Evolutionary conservation across 2,888 invertebrate genomes (phyloP), one percentile per base, ranked within the genome.

Genomic region (Gymnoscelis rufifasciata): DNA sequence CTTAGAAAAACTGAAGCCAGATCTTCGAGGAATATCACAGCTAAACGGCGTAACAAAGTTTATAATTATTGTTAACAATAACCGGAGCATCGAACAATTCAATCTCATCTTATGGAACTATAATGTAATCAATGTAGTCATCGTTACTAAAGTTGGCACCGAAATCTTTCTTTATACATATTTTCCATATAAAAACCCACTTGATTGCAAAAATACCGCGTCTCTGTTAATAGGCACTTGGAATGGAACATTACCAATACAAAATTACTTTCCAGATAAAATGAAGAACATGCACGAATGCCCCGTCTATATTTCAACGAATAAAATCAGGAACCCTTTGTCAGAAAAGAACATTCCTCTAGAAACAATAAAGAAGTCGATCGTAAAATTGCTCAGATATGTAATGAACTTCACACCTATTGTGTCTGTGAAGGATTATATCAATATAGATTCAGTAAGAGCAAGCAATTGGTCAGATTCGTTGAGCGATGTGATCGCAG

Each of bases 391-490:
- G n/a, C 59, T 83, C 1, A 59, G 74, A 35, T 71, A 73, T 10
- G 64, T 68, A 5, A 72, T 83, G 68, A 78, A 83, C 56, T 83
- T 82, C 44, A 81, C 78, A 7, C 68, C 78, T 0, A 73, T 79
- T 28, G 59, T 74, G 15, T 63, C 72, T 1, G 67, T 60, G 0
- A 73, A 71, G 51, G 78, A 80, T 51, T 79, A 77, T 45, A 66
- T 78, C 2, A 78, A 72, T 37, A 74, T 82, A 6, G 79, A 81
- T 55, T 78, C 78, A 0, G 68, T 75, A 49, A 62, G 71, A 4
- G 71, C 75, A 1, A 73, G 69, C 29, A 80, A 78, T 47, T 82
- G 78, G 78, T 77, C 79, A 0, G 73, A 75, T 50, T 79, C 80
- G 2, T 56, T 83, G 1, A 75, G 74, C 15, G 83, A 82, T 36